Percentiles rank a stretch among this genome's conserved stretches.
Conservation (phyloP, 2,113 vertebrate species). For the Ochotona princeps region DNA sequence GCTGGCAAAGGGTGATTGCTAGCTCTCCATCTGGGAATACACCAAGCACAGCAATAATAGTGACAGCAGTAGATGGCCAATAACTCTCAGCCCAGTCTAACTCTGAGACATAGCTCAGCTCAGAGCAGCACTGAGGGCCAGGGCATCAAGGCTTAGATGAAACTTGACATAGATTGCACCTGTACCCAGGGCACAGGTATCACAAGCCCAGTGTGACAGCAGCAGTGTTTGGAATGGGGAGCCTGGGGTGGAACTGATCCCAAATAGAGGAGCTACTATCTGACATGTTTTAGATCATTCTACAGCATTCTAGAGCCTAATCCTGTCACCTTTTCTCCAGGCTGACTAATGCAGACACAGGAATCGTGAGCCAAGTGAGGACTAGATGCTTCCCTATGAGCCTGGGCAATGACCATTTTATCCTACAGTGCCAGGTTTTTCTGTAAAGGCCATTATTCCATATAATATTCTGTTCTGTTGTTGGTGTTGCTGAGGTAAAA, state of each 20-base stretch:
- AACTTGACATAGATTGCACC: too few species aligned
- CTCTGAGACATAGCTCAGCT: accelerated
- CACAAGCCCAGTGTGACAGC: not conserved
- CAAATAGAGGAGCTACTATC: not conserved
- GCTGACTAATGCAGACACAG: not conserved
- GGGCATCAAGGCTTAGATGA: accelerated
- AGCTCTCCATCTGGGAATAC: not conserved
- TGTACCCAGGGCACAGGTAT: not conserved
- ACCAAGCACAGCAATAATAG: not conserved
- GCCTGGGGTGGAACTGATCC: not conserved
- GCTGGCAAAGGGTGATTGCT: slow-evolving; percentile 42
- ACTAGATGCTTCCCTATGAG: not conserved
- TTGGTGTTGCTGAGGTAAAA: not conserved
- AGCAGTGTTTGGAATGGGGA: not conserved
- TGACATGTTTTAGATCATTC: not conserved
- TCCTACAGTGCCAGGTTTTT: not conserved
- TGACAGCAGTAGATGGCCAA: not conserved
- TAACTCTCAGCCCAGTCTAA: not conserved
- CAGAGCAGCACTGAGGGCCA: accelerated
- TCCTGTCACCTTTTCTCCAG: not conserved
- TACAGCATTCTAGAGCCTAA: not conserved
- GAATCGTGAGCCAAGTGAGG: not conserved
- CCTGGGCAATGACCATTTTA: not conserved
- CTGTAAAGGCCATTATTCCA: not conserved
- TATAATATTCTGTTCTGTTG: not conserved